A percentile compares a stretch with the other conserved stretches of the same genome.
Conservation (phyloP, 2,797 vertebrate species). For the Gobionotothen gibberifrons region DNA sequence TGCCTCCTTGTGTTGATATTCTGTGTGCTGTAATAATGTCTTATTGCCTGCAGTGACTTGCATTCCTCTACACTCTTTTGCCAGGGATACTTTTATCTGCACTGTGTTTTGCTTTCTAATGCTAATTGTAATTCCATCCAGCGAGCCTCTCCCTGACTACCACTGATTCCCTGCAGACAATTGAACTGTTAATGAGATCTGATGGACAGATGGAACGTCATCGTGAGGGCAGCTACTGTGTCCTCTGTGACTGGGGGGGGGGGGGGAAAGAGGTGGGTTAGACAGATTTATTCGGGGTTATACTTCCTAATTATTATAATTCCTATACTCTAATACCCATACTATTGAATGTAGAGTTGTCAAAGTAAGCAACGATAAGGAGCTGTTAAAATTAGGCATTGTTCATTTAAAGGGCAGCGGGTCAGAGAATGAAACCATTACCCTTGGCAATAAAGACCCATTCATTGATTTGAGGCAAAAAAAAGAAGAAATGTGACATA, state of each 20-base stretch:
- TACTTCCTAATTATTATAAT: no score
- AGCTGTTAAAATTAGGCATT: neutral
- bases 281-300: slow-evolving; percentile 22
- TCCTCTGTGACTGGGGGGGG: slow-evolving; percentile 38
- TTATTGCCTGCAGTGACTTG: slow-evolving; percentile 8
- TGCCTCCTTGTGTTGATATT: no score
- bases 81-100: slow-evolving; percentile 15
- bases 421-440: neutral
- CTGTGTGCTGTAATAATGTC: neutral
- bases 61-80: slow-evolving; percentile 1
- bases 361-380: neutral
- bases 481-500: neutral
- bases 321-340: neutral
- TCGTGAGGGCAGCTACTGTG: slow-evolving; percentile 38
- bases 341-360: neutral
- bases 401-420: neutral
- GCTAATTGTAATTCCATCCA: slow-evolving; percentile 48
- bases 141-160: slow-evolving; percentile 26
- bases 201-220: slow-evolving; percentile 69
- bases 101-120: slow-evolving; percentile 10
- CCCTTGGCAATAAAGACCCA: neutral
- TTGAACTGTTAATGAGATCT: slow-evolving; percentile 64
- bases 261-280: neutral
- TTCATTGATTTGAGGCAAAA: neutral
- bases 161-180: slow-evolving; percentile 48